phyloP scores from a whole-genome alignment of 2,797 vertebrate genomes.

The Melanotaenia boesemani region DNA sequence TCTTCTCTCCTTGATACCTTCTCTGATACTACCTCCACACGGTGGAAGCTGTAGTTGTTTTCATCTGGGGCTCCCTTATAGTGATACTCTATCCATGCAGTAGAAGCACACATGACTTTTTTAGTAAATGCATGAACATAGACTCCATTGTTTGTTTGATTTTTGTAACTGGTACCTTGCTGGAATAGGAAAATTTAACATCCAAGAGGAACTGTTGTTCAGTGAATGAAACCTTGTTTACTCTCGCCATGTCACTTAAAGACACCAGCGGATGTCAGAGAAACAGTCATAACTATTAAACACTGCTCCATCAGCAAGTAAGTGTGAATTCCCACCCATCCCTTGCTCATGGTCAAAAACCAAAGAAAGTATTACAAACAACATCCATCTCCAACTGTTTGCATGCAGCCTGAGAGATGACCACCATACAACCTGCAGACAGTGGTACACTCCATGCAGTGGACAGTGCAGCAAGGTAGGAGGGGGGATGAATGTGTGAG shows the following conservation, averaged over 20 bases:
- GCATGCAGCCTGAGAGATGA: slow-evolving; percentile 64
- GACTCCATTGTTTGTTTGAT: too few relatives aligned
- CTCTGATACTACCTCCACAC: too few relatives aligned
- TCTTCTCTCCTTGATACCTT: too few relatives aligned
- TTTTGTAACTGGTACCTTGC: neutral
- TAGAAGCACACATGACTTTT: too few relatives aligned
- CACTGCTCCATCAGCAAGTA: neutral
- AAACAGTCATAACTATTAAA: neutral
- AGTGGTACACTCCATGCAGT: slow-evolving; percentile 75
- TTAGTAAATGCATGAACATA: too few relatives aligned
- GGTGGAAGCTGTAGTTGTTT: too few relatives aligned
- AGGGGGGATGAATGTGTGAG: slow-evolving; percentile 36
- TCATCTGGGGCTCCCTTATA: too few relatives aligned
- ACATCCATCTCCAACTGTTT: slow-evolving; percentile 11
- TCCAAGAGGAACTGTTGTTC: neutral
- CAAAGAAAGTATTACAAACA: neutral
- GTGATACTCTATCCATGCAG: too few relatives aligned
- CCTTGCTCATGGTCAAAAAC: slow-evolving; percentile 14
- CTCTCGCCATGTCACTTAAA: slow-evolving; percentile 56
- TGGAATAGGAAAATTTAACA: neutral
- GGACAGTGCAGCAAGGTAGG: slow-evolving; percentile 62
- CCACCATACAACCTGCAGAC: slow-evolving; percentile 76
- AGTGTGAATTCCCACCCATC: slow-evolving; percentile 15
- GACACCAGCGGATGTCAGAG: slow-evolving; percentile 12
- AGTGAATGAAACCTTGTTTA: neutral